phyloP scores from a whole-genome alignment of 1,140 invertebrate species.

The Lepidotrigona ventralis region DNA sequence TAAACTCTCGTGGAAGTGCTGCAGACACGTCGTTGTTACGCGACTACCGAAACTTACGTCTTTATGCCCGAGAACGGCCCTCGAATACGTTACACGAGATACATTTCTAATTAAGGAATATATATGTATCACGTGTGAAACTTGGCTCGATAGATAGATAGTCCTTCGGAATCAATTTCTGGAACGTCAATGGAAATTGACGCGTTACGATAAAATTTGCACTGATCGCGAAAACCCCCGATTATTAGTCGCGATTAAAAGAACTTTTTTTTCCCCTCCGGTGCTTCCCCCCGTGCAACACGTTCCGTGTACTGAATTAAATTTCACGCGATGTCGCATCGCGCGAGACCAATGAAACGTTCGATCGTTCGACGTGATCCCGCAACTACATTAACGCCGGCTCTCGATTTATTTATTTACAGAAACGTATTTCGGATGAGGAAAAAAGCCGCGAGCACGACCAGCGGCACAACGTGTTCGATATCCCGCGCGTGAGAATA shows the following conservation, averaged over 20 bases:
- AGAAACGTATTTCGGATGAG: neutral
- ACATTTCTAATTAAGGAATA: slow-evolving; percentile 21
- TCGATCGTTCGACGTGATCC: slow-evolving; percentile 6
- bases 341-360: neutral
- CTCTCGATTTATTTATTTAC: slow-evolving; percentile 29
- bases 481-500: neutral
- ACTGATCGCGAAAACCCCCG: too few relatives aligned
- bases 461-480: neutral
- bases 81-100: slow-evolving; percentile 17
- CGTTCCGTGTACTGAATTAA: neutral
- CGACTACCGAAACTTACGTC: slow-evolving; percentile 31
- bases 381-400: slow-evolving; percentile 4
- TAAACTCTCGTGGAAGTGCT: slow-evolving; percentile 24
- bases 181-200: neutral
- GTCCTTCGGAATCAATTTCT: too few relatives aligned
- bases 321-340: slow-evolving; percentile 7
- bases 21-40: slow-evolving; percentile 27
- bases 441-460: neutral
- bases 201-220: neutral
- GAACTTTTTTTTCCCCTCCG: neutral
- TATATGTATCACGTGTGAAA: neutral
- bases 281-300: neutral
- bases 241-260: neutral
- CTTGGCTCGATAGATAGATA: too few relatives aligned
- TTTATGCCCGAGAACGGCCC: slow-evolving; percentile 19